phyloP scores from a whole-genome alignment of 2,797 vertebrate genomes.

The Catamblyrhynchus diadema region DNA sequence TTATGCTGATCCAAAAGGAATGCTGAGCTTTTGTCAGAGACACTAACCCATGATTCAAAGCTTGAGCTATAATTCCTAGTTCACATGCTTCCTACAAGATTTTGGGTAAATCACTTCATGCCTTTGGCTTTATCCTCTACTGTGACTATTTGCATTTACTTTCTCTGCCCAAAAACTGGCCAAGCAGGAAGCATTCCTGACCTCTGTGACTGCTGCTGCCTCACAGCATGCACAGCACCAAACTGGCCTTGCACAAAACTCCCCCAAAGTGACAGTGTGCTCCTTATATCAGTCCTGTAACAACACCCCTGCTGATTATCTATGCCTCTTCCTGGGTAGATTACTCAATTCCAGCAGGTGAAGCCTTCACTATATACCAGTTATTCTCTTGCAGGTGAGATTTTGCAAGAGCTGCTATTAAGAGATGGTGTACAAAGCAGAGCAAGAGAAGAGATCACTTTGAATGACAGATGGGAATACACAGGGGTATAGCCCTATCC shows the following conservation, averaged over 20 bases:
- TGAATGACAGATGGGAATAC: background rate
- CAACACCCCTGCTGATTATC: background rate
- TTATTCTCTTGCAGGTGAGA: background rate
- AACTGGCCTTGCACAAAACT: background rate
- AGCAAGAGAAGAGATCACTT: background rate
- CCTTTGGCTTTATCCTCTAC: background rate
- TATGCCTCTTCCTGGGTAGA: background rate
- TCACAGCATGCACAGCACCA: background rate
- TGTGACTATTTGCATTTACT: background rate
- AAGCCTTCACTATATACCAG: background rate
- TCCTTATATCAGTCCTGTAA: background rate
- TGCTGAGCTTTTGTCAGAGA: background rate
- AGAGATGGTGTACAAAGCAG: background rate
- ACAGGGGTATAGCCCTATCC: background rate
- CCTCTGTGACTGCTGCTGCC: background rate
- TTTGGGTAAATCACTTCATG: background rate
- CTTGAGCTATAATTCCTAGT: background rate
- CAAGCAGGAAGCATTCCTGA: background rate
- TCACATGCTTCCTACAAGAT: background rate
- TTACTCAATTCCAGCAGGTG: background rate
- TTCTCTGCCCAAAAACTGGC: background rate
- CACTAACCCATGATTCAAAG: background rate
- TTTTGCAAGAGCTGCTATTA: background rate
- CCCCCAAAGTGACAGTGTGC: background rate
- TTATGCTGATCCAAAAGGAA: background rate